Base-by-base conservation (phyloP, 1,140 invertebrate species). In the Leptinotarsa lineolata region DNA sequence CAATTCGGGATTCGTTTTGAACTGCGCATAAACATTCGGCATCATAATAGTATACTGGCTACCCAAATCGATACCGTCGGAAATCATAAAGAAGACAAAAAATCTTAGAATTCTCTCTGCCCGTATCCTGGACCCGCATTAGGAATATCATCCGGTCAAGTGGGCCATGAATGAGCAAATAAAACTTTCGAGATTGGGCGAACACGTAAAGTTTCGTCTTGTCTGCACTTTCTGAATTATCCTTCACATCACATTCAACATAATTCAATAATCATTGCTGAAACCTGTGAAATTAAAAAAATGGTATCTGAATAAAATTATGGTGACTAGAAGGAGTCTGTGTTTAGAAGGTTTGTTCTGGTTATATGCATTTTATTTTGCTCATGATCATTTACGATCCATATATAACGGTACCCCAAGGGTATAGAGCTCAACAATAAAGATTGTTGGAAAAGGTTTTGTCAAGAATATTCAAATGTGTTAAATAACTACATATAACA, bases 81-180 rank as follows among this genome's bases (percentile, higher is more conserved):
- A 54, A 13, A 18, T 16, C 15, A 15, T 54, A 54, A 54, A 18
- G 65, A 13, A n/a, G 63, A 70, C 22, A 64, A 68, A 63, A 68
- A 63, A 63, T 22, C 16, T 63, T 24, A 8, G 20, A 63, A 18
- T 63, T 22, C 11, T 15, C 21, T 63, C 60, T 24, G 20, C 20
- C 60, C 60, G n/a, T 63, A 63, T 63, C 60, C 20, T 63, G 60
- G 21, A 63, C 60, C 60, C 60, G 60, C 60, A 63, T 63, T 21
- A 63, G 60, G 58, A 63, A 63, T 63, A 63, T 63, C 60, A 63
- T 63, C 16, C 60, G 60, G 60, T 63, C 60, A 63, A 63, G 60
- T 63, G 60, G 60, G 20, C 60, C 60, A 63, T 63, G 22, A 63
- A 63, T 63, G 60, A 21, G 15, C 60, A 63, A 63, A 63, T 24